Percentiles rank a stretch among this genome's conserved stretches.
These are phyloP conservation scores for Sterrhoptilus dennistouni DNA, from an alignment of 2,113 vertebrate genomes.

Conservation along the genomic window DNA sequence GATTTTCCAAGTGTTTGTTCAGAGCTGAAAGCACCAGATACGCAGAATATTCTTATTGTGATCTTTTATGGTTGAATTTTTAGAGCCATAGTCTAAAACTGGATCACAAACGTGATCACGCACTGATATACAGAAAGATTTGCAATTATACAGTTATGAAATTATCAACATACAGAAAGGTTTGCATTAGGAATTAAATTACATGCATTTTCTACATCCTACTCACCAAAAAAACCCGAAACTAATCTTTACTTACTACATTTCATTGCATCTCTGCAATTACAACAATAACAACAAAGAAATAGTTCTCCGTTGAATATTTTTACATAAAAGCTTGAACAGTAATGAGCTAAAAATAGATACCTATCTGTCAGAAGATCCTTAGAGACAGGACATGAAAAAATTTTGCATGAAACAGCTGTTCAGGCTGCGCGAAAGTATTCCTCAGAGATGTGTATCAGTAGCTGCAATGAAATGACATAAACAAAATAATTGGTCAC, in stretches of 20 bases:
- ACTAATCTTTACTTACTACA: neutral
- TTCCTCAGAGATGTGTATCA: neutral
- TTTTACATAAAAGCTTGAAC: neutral
- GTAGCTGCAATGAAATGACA: conserved; percentile 5
- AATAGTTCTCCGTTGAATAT: neutral
- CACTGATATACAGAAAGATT: neutral
- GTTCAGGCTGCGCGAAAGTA: neutral
- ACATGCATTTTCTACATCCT: neutral
- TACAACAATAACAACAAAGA: neutral
- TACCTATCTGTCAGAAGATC: conserved; percentile 49
- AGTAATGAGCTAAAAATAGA: conserved; percentile 42
- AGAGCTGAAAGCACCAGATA: neutral
- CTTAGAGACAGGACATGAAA: conserved; percentile 25
- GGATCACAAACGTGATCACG: neutral
- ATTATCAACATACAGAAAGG: neutral
- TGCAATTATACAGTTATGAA: neutral
- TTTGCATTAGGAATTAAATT: neutral
- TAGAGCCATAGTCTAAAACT: neutral
- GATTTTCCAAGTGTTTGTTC: neutral
- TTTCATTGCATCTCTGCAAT: neutral
- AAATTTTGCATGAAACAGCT: conserved; percentile 52
- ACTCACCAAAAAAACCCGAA: neutral
- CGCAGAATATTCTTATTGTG: neutral
- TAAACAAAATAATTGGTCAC: conserved; percentile 26
- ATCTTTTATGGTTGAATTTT: neutral